Evolutionary conservation across 2,797 vertebrate species (phyloP).

Genomic region (Amniataba percoides): DNA sequence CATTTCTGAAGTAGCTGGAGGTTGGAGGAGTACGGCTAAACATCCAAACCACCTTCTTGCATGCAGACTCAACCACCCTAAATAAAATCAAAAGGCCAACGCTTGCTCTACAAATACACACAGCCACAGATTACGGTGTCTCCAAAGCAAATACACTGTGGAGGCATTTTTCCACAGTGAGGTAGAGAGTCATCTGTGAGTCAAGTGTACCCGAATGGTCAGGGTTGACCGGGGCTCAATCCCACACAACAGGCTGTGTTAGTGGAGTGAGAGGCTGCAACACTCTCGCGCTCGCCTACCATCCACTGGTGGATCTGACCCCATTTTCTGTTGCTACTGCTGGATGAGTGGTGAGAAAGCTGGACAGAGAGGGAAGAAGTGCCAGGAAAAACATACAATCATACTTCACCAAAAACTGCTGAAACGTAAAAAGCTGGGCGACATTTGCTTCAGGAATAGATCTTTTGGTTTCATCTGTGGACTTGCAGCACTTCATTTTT

Average conservation of each 20-base stretch:
- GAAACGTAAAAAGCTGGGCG: slow-evolving; percentile 51
- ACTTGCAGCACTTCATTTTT: slow-evolving; percentile 68
- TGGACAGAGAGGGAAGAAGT: slow-evolving; percentile 76
- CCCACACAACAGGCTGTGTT: slow-evolving; percentile 72
- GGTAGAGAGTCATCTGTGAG: slow-evolving; percentile 57
- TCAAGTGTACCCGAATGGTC: slow-evolving; percentile 62
- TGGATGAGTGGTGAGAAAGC: slow-evolving; percentile 89
- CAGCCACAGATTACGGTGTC: slow-evolving; percentile 64
- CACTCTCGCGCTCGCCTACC: slow-evolving; percentile 88
- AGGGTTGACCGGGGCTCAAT: slow-evolving; percentile 55
- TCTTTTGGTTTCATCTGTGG: slow-evolving; percentile 67
- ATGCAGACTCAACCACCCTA: slow-evolving; percentile 61
- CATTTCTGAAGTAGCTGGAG: slow-evolving; percentile 29
- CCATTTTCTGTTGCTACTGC: slow-evolving; percentile 92
- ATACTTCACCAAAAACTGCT: slow-evolving; percentile 66
- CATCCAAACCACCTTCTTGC: slow-evolving; percentile 53
- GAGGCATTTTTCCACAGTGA: slow-evolving; percentile 73
- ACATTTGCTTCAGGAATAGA: slow-evolving; percentile 70
- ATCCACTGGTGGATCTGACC: slow-evolving; percentile 99
- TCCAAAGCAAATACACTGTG: slow-evolving; percentile 76
- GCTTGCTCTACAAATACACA: slow-evolving; percentile 60
- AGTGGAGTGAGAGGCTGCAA: slow-evolving; percentile 65
- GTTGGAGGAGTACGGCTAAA: slow-evolving; percentile 27
- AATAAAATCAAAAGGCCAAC: slow-evolving; percentile 70
- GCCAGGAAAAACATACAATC: slow-evolving; percentile 79